Percentiles rank a stretch among this genome's conserved stretches.
phyloP scores from a whole-genome alignment of 37 sponge, comb jelly and placozoan species.

The Cladorhizidae sp. region DNA sequence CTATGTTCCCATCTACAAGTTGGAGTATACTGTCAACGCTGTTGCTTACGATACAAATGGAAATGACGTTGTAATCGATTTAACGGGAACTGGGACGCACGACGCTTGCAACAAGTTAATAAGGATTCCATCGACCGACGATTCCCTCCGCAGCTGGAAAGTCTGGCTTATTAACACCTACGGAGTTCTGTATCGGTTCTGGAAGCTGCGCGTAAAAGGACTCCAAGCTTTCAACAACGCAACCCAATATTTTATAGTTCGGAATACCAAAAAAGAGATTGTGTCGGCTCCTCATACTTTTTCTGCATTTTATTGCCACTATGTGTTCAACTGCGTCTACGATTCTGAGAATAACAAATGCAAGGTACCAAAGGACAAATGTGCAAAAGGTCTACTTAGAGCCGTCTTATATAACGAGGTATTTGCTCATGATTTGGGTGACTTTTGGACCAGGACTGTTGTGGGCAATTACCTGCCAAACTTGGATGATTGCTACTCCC shows the following conservation, averaged over 20 bases:
- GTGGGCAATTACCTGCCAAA: neutral
- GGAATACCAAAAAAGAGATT: neutral
- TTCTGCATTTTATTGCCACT: neutral
- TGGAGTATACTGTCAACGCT: constrained; percentile 35
- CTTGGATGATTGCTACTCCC: no score
- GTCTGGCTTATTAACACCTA: neutral
- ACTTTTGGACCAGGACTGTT: neutral
- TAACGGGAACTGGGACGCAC: constrained; percentile 13
- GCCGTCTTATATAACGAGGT: constrained; percentile 1
- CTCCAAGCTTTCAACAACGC: neutral
- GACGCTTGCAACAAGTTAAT: constrained; percentile 24
- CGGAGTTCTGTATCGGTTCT: constrained; percentile 12
- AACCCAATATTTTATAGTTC: neutral
- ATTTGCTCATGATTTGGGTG: constrained; percentile 9
- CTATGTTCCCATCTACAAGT: neutral
- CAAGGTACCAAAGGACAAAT: neutral
- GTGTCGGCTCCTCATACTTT: neutral
- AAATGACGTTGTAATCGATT: constrained; percentile 23
- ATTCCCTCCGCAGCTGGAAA: constrained; percentile 16
- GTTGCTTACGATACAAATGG: constrained; percentile 32
- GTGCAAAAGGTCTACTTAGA: neutral
- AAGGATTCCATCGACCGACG: constrained; percentile 33
- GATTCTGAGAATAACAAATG: neutral
- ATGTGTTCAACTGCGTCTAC: neutral
- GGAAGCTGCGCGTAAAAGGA: constrained; percentile 29